These are phyloP conservation scores for Labeo calbasu DNA, from an alignment of 2,797 vertebrate genomes.

Conservation along the genomic window DNA sequence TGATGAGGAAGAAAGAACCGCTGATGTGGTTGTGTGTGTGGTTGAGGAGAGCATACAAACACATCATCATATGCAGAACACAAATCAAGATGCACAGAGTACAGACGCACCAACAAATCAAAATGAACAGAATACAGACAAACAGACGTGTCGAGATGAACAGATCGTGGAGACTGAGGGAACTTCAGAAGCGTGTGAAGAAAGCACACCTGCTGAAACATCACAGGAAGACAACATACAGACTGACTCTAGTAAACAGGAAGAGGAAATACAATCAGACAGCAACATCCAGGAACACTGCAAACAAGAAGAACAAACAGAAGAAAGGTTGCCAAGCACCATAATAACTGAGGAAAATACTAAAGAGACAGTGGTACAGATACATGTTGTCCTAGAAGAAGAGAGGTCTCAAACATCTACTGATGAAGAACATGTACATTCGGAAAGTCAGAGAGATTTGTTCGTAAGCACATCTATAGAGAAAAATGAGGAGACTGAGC, in stretches of 20 bases:
- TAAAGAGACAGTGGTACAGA: slow-evolving; percentile 11
- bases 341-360: not conserved
- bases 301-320: slow-evolving; percentile 1
- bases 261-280: slow-evolving; percentile 29
- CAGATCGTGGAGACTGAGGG: slow-evolving; percentile 39
- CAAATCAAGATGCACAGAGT: slow-evolving; percentile 2
- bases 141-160: slow-evolving; percentile 21
- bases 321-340: not conserved
- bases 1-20: not conserved
- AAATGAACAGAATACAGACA: slow-evolving; percentile 13
- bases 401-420: not conserved
- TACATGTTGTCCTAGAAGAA: not conserved
- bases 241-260: not conserved
- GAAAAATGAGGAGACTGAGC: not conserved
- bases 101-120: not conserved
- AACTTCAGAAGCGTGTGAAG: not conserved
- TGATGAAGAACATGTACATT: not conserved
- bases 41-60: not conserved
- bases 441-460: not conserved
- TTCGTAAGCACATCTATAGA: not conserved
- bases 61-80: not conserved
- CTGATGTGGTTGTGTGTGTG: not conserved
- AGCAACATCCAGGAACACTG: slow-evolving; percentile 4
- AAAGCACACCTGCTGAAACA: slow-evolving; percentile 26
- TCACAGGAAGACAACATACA: slow-evolving; percentile 32